These are phyloP conservation scores for Psephotus haematonotus DNA, from an alignment of 2,113 vertebrate species.

Conservation along the genomic window DNA sequence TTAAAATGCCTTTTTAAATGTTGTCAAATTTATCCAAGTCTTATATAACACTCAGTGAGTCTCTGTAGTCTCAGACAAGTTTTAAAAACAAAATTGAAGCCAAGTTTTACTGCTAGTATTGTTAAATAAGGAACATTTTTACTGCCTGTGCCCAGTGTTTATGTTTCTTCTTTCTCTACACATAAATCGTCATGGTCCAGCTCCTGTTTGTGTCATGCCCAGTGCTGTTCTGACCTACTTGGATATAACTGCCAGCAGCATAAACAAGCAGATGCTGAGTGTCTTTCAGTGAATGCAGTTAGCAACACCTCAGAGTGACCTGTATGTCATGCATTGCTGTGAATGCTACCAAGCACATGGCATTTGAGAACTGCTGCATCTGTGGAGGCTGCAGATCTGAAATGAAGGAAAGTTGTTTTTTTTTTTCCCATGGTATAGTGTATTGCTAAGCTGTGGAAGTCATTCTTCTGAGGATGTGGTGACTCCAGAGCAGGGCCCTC, in stretches of 20 bases:
- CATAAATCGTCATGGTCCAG: not conserved
- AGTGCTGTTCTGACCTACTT: not conserved
- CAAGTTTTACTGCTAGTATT: not conserved
- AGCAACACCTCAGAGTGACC: not conserved
- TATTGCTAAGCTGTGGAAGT: not conserved
- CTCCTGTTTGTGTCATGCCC: not conserved
- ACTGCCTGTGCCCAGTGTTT: not conserved
- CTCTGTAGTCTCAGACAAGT: not conserved
- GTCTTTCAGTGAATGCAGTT: not conserved
- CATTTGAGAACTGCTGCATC: not conserved
- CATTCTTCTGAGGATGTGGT: fast-evolving
- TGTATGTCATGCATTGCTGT: not conserved
- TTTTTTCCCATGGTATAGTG: not conserved
- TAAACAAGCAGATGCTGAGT: not conserved
- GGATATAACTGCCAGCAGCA: not conserved
- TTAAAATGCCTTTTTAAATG: not conserved
- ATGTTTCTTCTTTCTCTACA: not conserved
- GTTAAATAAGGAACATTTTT: not conserved
- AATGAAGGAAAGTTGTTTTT: not conserved
- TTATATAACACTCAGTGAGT: not conserved
- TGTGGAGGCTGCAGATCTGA: not conserved
- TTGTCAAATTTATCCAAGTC: not conserved
- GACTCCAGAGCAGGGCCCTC: not conserved
- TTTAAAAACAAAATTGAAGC: not conserved
- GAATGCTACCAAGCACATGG: not conserved